Conservation (phyloP, 1,140 invertebrate species). For the Drosophila erecta region DNA sequence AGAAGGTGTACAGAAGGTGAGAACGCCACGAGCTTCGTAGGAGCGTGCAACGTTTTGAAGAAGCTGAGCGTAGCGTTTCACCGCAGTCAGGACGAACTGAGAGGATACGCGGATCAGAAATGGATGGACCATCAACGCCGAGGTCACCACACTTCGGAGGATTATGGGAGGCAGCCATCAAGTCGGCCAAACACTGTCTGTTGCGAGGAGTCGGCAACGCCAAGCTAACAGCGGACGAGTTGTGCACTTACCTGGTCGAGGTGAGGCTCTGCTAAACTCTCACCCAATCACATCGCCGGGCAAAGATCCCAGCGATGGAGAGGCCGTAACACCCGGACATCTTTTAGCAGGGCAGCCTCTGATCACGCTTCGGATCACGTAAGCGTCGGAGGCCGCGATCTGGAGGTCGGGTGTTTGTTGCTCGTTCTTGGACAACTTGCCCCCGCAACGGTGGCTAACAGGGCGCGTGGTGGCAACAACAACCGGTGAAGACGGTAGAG, state of each 20-base stretch:
- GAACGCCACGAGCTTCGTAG: neutral
- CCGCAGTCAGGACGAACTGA: neutral
- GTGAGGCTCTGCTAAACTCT: neutral
- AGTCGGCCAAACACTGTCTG: neutral
- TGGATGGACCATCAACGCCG: neutral
- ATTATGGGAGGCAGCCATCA: neutral
- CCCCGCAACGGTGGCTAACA: neutral
- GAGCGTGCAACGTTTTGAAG: neutral
- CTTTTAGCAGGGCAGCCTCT: neutral
- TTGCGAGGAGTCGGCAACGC: neutral
- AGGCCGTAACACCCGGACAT: neutral
- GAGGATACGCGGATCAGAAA: neutral
- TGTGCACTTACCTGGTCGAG: no score
- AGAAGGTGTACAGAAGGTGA: constrained; percentile 8
- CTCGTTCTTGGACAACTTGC: no score
- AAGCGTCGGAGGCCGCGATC: neutral
- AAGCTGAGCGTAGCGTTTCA: neutral
- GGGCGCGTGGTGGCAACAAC: neutral
- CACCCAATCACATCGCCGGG: no score
- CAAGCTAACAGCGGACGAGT: no score
- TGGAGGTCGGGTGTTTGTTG: neutral
- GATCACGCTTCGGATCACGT: no score
- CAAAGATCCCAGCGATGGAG: no score
- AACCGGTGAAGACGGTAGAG: neutral
- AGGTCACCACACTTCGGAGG: constrained; percentile 4